Conservation (phyloP, 2,797 vertebrate species). For the Sebastes steindachneri region DNA sequence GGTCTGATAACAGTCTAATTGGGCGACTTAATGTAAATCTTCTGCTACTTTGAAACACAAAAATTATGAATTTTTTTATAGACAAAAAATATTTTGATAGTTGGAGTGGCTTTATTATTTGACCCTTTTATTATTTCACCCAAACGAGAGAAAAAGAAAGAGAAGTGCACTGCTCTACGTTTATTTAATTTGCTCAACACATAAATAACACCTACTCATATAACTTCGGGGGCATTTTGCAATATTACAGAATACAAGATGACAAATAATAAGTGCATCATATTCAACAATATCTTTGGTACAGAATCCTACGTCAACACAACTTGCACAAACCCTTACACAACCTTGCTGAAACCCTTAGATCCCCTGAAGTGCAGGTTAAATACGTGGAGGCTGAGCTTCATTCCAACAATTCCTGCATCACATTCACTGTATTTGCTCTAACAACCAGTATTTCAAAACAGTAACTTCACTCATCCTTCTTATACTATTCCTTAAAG, state of each 20-base stretch:
- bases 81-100: background rate
- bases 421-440: background rate
- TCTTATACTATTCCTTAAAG: background rate
- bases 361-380: background rate
- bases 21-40: background rate
- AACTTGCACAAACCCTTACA: conserved; percentile 6
- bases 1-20: no score
- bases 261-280: background rate
- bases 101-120: background rate
- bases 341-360: conserved; percentile 3
- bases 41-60: background rate
- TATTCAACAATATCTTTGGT: conserved; percentile 51
- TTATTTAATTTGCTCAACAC: conserved; percentile 40
- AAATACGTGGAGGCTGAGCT: conserved; percentile 6
- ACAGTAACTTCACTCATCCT: conserved; percentile 2
- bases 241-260: conserved; percentile 12
- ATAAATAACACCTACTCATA: conserved; percentile 27
- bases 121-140: background rate
- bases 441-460: conserved; percentile 1
- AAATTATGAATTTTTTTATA: background rate
- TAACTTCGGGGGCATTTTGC: conserved; percentile 4
- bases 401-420: background rate
- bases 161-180: background rate
- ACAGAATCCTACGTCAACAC: conserved; percentile 2
- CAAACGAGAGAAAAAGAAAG: background rate